phyloP scores from a whole-genome alignment of 2,888 invertebrate species.

The Halocaridina rubra region DNA sequence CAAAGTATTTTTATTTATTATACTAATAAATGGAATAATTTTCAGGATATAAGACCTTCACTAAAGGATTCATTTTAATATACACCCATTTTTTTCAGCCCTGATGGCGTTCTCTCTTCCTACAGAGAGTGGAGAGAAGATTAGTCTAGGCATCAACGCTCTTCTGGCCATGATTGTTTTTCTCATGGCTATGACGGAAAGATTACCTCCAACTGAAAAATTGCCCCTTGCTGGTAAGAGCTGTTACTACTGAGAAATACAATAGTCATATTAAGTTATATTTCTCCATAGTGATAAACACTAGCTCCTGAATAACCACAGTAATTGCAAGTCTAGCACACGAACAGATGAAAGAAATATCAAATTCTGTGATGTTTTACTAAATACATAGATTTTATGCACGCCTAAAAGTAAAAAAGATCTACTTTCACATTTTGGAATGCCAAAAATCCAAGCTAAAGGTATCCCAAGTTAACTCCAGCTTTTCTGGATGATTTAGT shows the following conservation, averaged over 20 bases:
- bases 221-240: slow-evolving; percentile 62
- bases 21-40: no score
- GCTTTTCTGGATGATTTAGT: no score
- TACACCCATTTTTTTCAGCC: no score
- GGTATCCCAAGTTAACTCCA: no score
- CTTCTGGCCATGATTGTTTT: slow-evolving; percentile 64
- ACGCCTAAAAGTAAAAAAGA: not conserved
- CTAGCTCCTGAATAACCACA: not conserved
- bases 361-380: not conserved
- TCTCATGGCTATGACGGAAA: slow-evolving; percentile 64
- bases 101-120: slow-evolving; percentile 64
- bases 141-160: slow-evolving; percentile 63
- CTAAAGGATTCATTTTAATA: no score
- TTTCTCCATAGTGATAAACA: no score
- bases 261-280: no score
- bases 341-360: not conserved
- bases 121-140: slow-evolving; percentile 62
- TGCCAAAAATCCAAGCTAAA: no score
- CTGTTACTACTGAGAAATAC: not conserved
- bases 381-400: not conserved
- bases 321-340: not conserved
- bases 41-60: no score
- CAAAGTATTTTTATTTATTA: no score
- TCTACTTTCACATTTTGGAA: no score
- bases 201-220: slow-evolving; percentile 60